Evolutionary conservation across 1,140 invertebrate genomes (phyloP).

Genomic region (Drosophila tropicalis): DNA sequence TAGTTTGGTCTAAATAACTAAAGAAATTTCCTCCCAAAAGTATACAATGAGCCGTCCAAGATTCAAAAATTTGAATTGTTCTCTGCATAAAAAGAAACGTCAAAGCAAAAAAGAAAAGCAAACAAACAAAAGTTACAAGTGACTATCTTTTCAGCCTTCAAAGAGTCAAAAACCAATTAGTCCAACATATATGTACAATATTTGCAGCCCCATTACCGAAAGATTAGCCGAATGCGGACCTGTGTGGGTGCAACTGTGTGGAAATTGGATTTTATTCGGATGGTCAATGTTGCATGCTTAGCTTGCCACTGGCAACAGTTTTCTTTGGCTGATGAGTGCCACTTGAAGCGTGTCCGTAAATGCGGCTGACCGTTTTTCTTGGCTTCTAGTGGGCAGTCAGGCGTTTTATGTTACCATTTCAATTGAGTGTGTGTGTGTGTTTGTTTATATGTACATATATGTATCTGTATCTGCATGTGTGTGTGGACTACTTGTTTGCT

Average conservation of each 20-base stretch:
- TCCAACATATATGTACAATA: too few relatives aligned
- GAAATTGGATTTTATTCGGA: conserved; percentile 10
- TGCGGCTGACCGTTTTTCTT: conserved; percentile 29
- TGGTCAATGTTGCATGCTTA: conserved; percentile 21
- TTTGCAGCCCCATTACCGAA: too few relatives aligned
- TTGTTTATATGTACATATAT: background rate
- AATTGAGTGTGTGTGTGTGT: background rate
- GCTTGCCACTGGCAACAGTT: conserved; percentile 26
- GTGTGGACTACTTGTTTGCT: conserved; percentile 24
- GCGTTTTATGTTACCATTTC: background rate
- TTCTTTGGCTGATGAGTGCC: conserved; percentile 33
- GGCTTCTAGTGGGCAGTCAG: conserved; percentile 15
- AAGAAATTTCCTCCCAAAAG: too few relatives aligned
- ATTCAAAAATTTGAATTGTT: too few relatives aligned
- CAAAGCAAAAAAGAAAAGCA: too few relatives aligned
- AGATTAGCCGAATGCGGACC: background rate
- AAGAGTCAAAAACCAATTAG: too few relatives aligned
- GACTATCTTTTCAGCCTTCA: too few relatives aligned
- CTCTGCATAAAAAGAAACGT: too few relatives aligned
- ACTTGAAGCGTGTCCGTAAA: conserved; percentile 45
- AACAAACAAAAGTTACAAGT: too few relatives aligned
- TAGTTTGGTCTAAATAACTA: too few relatives aligned
- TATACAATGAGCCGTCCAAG: too few relatives aligned
- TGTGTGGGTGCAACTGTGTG: conserved; percentile 9
- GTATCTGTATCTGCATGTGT: background rate